phyloP scores from a whole-genome alignment of 2,888 invertebrate genomes.

The Megamerina dolium region DNA sequence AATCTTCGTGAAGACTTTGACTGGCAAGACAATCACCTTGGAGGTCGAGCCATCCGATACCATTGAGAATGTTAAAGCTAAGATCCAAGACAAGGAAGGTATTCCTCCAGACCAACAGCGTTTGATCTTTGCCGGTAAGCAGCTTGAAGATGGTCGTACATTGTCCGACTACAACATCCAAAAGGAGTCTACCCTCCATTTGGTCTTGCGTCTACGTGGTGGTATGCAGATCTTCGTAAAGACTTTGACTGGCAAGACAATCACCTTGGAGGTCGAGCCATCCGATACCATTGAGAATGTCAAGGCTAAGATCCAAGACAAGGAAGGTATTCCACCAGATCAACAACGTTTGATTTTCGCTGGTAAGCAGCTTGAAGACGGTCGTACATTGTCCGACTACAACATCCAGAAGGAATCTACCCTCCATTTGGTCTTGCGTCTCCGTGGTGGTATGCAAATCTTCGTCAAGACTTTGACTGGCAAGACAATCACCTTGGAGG shows the following conservation, averaged over 20 bases:
- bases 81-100: constrained; percentile 25
- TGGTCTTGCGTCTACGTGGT: constrained; percentile 21
- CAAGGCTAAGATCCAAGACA: constrained; percentile 22
- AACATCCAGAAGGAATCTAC: constrained; percentile 26
- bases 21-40: constrained; percentile 24
- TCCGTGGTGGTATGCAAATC: constrained; percentile 21
- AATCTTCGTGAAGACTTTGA: constrained; percentile 23
- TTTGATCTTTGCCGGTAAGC: constrained; percentile 25
- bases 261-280: constrained; percentile 22
- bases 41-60: constrained; percentile 24
- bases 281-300: constrained; percentile 24
- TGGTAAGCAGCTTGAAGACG: constrained; percentile 22
- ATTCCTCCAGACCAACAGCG: constrained; percentile 26
- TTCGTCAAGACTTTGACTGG: constrained; percentile 21
- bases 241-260: constrained; percentile 21
- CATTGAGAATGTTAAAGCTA: constrained; percentile 24
- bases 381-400: constrained; percentile 20
- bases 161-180: constrained; percentile 24
- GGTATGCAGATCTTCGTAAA: constrained; percentile 25
- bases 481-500: constrained; percentile 20
- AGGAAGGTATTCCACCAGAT: constrained; percentile 25
- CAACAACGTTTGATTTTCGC: constrained; percentile 25
- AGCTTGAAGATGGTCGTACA: constrained; percentile 23
- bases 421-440: constrained; percentile 31
- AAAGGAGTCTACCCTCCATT: constrained; percentile 22